Base-by-base conservation (phyloP, 2,888 invertebrate species). In the Dasypogon diadema region DNA sequence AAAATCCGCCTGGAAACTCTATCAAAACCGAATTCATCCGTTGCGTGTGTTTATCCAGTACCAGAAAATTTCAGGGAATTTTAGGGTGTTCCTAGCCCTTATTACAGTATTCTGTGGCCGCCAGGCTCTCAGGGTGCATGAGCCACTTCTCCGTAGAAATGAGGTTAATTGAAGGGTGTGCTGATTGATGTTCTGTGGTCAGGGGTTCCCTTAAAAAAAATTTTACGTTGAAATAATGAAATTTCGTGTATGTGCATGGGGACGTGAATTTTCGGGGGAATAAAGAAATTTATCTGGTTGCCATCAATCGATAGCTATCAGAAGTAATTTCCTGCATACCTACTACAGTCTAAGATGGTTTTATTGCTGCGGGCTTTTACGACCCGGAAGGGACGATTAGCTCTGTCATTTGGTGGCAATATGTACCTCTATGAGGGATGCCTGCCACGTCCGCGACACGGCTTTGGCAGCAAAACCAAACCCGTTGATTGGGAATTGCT, bases 81-180 rank as follows among this genome's bases (percentile, higher is more conserved):
- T 58, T 34, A 60, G 60, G 60, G 60, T 37, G 60, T 60, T 60
- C 60, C 37, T 34, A 6, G 60, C 60, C 60, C 60, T 60, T 34
- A 34, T 60, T 16, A 30, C 8, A 30, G 30, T 8, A 30, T 30
- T 30, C 30, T 30, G 30, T 30, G 8, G 30, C 30, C 30, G 8
- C 3, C 60, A 37, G 21, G 6, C 42, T 30, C 30, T n/a, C 51
- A 3, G 51, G 12, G 4, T 37, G 16, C 60, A 18, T 34, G 60
- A 26, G 60, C n/a, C 58, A 58, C 60, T 60, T n/a, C 37, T 10
- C 60, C 34, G n/a, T n/a, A 16, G 37, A 37, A 60, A 60, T 60
- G 60, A 37, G 60, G 60, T 60, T 60, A 60, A 60, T 60, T 60
- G 60, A 34, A 34, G 60, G 60, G 60, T 60, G 60, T 60, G 60